Conservation (phyloP, 2,797 vertebrate genomes). For the Cryptoprocta ferox region DNA sequence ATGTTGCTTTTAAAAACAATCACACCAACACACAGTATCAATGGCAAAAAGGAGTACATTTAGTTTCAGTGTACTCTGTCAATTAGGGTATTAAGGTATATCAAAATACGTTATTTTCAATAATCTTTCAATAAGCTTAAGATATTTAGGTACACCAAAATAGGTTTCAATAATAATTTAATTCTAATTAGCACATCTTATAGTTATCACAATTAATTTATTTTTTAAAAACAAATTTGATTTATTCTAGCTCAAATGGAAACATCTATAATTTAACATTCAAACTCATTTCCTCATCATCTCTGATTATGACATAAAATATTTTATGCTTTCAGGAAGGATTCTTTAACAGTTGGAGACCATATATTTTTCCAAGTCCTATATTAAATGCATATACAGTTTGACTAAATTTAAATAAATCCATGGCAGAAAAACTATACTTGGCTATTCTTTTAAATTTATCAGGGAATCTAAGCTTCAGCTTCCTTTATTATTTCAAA, state of each 20-base stretch:
- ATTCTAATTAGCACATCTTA: not conserved
- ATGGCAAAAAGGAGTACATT: not conserved
- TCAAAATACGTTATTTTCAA: not conserved
- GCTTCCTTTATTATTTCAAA: constrained; percentile 20
- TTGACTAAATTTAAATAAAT: constrained; percentile 59
- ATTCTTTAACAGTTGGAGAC: not conserved
- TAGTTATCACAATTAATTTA: constrained; percentile 17
- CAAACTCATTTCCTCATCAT: not conserved
- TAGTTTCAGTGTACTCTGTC: not conserved
- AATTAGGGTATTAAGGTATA: not conserved
- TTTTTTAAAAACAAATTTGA: constrained; percentile 32
- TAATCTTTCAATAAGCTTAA: not conserved
- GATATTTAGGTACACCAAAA: not conserved
- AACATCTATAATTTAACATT: constrained; percentile 28
- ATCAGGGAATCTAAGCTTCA: constrained; percentile 41
- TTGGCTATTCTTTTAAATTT: constrained; percentile 22
- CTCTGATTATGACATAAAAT: not conserved
- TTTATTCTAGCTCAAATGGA: constrained; percentile 29
- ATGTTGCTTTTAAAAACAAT: not conserved
- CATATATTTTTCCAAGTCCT: constrained; percentile 20
- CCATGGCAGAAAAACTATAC: not conserved
- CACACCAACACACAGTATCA: not conserved
- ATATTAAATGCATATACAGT: not conserved
- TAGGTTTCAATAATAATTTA: not conserved
- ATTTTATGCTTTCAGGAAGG: not conserved